phyloP scores from a whole-genome alignment of 2,888 invertebrate species.

The Agonopterix alstromeriana region DNA sequence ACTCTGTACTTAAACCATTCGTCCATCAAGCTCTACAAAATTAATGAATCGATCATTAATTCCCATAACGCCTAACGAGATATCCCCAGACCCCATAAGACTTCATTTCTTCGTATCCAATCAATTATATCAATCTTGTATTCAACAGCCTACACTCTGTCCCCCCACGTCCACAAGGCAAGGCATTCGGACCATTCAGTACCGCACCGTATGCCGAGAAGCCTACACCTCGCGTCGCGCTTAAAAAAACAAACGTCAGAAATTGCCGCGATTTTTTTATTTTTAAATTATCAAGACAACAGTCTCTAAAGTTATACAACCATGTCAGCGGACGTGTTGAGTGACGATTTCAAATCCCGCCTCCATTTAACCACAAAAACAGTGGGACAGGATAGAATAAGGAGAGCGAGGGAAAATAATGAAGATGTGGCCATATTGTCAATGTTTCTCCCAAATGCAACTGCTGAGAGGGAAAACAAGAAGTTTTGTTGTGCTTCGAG shows the following conservation, averaged over 20 bases:
- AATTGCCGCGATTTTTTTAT: slow-evolving; percentile 30
- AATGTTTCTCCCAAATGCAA: slow-evolving; percentile 85
- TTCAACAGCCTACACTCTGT: slow-evolving; percentile 23
- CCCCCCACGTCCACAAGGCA: slow-evolving; percentile 23
- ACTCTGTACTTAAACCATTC: too few relatives aligned
- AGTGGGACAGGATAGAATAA: slow-evolving; percentile 88
- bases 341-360: slow-evolving; percentile 85
- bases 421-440: slow-evolving; percentile 92
- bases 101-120: slow-evolving; percentile 40
- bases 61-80: slow-evolving; percentile 20
- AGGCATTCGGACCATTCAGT: slow-evolving; percentile 34
- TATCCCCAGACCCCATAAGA: slow-evolving; percentile 13
- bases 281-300: slow-evolving; percentile 12
- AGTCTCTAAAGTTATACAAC: slow-evolving; percentile 11
- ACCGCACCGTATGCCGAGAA: slow-evolving; percentile 59
- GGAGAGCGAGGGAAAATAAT: slow-evolving; percentile 86
- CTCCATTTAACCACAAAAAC: slow-evolving; percentile 86
- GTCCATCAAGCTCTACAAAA: neutral
- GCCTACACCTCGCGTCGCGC: slow-evolving; percentile 41
- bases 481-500: slow-evolving; percentile 87
- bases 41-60: neutral
- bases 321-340: slow-evolving; percentile 86
- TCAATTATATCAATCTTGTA: slow-evolving; percentile 53
- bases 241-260: slow-evolving; percentile 25
- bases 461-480: slow-evolving; percentile 80